Evolutionary conservation across 2,888 invertebrate species (phyloP).

Genomic region (Drosophila histrio): DNA sequence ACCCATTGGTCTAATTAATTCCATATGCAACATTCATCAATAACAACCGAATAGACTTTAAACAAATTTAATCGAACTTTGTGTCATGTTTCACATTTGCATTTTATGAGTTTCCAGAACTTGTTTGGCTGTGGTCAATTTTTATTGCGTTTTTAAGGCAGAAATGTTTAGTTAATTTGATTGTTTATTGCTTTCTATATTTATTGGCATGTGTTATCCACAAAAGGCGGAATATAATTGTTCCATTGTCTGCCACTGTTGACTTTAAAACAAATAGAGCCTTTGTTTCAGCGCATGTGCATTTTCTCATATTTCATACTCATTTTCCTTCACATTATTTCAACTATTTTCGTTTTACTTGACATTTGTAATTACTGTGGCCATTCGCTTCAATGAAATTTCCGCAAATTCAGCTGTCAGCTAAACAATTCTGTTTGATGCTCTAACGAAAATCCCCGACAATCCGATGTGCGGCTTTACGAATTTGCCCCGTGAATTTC

Average conservation of each 20-base stretch:
- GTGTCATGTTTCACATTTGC: conserved; percentile 43
- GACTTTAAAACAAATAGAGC: conserved; percentile 12
- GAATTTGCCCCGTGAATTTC: not conserved
- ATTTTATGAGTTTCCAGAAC: conserved; percentile 34
- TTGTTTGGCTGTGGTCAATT: conserved; percentile 34
- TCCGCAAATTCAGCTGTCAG: not conserved
- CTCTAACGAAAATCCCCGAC: not conserved
- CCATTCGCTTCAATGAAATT: too few relatives aligned
- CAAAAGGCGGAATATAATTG: conserved; percentile 7
- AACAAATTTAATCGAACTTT: conserved; percentile 29
- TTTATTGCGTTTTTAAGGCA: conserved; percentile 51
- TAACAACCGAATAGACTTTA: conserved; percentile 11
- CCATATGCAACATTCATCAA: not conserved
- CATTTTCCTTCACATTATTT: not conserved
- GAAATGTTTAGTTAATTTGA: conserved; percentile 58
- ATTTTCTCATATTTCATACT: not conserved
- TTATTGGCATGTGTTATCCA: conserved; percentile 18
- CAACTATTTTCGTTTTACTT: not conserved
- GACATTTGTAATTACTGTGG: not conserved
- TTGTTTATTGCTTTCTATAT: conserved; percentile 38
- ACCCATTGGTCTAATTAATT: not conserved
- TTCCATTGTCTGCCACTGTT: conserved; percentile 15
- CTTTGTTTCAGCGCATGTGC: conserved; percentile 10
- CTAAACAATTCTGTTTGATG: not conserved
- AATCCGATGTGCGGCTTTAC: not conserved